Evolutionary conservation across 37 sponge, comb jelly and placozoan genomes (phyloP).

Genomic region (Chondrilla cf. caribensis): DNA sequence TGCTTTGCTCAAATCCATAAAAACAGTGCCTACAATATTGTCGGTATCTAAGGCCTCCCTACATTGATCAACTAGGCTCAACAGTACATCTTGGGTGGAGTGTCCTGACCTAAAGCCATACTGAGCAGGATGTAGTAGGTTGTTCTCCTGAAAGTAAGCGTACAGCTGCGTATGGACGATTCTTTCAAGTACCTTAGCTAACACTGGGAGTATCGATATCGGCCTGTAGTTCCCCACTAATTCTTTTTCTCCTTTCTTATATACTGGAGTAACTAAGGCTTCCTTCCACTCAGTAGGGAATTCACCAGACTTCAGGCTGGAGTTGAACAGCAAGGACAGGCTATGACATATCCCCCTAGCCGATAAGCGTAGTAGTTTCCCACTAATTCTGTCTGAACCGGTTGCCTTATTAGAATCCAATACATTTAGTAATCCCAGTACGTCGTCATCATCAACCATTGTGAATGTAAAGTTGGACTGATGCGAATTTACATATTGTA

Average conservation of each 20-base stretch:
- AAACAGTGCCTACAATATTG: not conserved
- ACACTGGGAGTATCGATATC: slow-evolving; percentile 5
- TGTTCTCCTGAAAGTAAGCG: not conserved
- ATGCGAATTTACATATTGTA: not conserved
- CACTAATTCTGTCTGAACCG: not conserved
- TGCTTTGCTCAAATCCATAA: slow-evolving; percentile 27
- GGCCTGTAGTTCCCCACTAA: slow-evolving; percentile 27
- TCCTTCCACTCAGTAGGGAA: not conserved
- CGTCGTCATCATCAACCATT: slow-evolving; percentile 19
- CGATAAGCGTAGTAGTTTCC: not conserved
- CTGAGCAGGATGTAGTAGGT: not conserved
- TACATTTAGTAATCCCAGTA: not conserved
- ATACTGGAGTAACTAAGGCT: not conserved
- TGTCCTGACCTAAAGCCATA: slow-evolving; percentile 26
- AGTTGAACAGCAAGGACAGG: slow-evolving; percentile 4
- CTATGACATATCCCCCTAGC: not conserved
- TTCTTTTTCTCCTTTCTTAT: not conserved
- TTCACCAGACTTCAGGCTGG: not conserved
- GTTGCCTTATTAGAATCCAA: slow-evolving; percentile 20
- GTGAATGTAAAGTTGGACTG: not conserved
- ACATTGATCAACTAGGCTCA: slow-evolving; percentile 14
- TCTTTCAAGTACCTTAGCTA: slow-evolving; percentile 13
- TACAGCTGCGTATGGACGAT: slow-evolving; percentile 22
- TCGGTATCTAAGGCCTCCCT: slow-evolving; percentile 1
- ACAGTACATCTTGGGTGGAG: slow-evolving; percentile 27